Evolutionary conservation across 2,113 vertebrate species (phyloP).

Genomic region (Syngnathoides biaculeatus): DNA sequence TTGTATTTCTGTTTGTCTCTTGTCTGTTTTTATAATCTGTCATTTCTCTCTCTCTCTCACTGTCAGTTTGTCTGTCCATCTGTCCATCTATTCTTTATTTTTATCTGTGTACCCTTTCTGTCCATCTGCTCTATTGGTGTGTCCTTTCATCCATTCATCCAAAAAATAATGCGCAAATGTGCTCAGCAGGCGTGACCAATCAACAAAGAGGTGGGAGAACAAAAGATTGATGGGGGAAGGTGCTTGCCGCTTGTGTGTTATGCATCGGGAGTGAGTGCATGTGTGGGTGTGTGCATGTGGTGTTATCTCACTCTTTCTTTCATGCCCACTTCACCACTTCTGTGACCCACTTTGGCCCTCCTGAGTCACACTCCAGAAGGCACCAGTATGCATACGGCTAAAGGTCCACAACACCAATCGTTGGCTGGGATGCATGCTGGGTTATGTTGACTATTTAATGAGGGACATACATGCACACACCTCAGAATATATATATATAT

Average conservation of each 20-base stretch:
- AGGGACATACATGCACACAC: constrained; percentile 25
- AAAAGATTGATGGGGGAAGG: constrained; percentile 8
- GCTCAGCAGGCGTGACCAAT: constrained; percentile 16
- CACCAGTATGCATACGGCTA: constrained; percentile 20
- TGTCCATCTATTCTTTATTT: too few species aligned
- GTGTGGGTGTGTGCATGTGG: constrained; percentile 18
- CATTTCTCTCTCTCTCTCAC: too few species aligned
- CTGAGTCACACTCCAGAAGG: constrained; percentile 44
- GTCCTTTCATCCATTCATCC: constrained; percentile 16
- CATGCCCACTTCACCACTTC: constrained; percentile 35
- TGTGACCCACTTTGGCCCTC: constrained; percentile 53
- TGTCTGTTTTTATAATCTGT: not conserved
- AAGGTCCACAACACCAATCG: constrained; percentile 52
- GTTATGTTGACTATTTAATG: constrained; percentile 65
- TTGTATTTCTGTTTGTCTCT: not conserved
- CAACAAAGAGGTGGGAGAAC: constrained; percentile 6
- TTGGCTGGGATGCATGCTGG: constrained; percentile 47
- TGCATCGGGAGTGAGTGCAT: constrained; percentile 19
- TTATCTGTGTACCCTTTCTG: too few species aligned
- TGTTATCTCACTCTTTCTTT: not conserved
- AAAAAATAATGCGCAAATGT: constrained; percentile 17
- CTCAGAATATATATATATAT: constrained; percentile 33
- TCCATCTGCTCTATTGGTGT: not conserved
- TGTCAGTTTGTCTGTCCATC: too few species aligned
- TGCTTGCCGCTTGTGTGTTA: not conserved